Conservation (phyloP, 2,113 vertebrate species). For the Meleagris gallopavo region DNA sequence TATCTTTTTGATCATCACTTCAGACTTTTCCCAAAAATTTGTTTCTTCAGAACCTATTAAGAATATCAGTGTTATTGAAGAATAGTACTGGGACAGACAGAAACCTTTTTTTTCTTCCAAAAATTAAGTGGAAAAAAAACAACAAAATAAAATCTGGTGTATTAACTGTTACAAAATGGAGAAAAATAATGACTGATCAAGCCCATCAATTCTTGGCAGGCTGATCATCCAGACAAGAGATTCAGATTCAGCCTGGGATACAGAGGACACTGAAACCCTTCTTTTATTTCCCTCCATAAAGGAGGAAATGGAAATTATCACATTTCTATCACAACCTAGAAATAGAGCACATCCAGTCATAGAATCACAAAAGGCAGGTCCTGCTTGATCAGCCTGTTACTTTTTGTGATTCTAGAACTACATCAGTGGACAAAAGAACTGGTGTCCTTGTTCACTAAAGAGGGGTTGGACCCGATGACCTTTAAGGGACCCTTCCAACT, state of each 20-base stretch:
- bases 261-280: accelerated
- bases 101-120: not conserved
- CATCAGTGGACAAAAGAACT: no score
- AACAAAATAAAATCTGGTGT: not conserved
- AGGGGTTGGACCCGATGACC: no score
- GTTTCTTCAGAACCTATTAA: not conserved
- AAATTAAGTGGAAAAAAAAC: not conserved
- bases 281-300: not conserved
- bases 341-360: not conserved
- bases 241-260: not conserved
- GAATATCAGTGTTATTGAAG: not conserved
- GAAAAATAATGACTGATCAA: not conserved
- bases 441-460: no score
- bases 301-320: not conserved
- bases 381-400: no score
- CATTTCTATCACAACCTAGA: not conserved
- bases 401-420: no score
- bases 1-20: not conserved
- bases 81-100: not conserved
- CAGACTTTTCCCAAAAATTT: not conserved
- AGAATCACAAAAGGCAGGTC: no score
- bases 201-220: not conserved
- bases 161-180: not conserved
- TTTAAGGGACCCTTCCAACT: no score
- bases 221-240: not conserved